Percentiles rank a stretch among this genome's conserved stretches.
These are phyloP conservation scores for Choreutis nemorana DNA, from an alignment of 2,888 invertebrate genomes.

Conservation along the genomic window DNA sequence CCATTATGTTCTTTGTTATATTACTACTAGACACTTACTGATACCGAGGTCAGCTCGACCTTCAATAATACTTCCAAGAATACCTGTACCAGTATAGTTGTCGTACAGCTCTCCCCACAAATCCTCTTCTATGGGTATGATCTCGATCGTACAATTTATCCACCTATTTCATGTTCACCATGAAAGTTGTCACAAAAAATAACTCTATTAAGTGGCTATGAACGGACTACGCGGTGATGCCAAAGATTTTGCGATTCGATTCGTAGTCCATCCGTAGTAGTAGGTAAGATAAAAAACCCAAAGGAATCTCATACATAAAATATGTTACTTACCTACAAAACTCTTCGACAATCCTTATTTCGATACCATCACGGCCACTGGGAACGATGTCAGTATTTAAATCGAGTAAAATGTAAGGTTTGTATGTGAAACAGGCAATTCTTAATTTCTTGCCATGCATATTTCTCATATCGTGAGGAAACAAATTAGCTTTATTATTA, in stretches of 20 bases:
- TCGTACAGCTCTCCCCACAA: constrained; percentile 74
- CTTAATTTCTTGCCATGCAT: constrained; percentile 50
- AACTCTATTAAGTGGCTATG: not conserved
- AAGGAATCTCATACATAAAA: too few species aligned
- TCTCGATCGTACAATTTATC: constrained; percentile 48
- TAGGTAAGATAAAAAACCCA: too few species aligned
- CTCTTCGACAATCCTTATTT: constrained; percentile 51
- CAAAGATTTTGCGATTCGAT: not conserved
- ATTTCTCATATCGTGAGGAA: constrained; percentile 54
- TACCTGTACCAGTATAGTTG: constrained; percentile 71
- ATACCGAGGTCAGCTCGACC: constrained; percentile 71
- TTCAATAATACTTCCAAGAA: constrained; percentile 68
- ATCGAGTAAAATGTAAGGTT: constrained; percentile 64
- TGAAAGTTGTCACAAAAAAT: constrained; percentile 5
- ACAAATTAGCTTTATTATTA: constrained; percentile 31
- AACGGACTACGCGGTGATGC: too few species aligned
- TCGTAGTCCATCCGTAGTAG: too few species aligned
- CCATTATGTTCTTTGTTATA: not conserved
- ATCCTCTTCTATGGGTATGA: constrained; percentile 60
- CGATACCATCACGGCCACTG: constrained; percentile 60
- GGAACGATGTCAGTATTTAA: constrained; percentile 28
- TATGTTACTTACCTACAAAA: constrained; percentile 61
- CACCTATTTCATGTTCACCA: too few species aligned
- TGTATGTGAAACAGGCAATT: constrained; percentile 67
- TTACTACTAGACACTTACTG: constrained; percentile 27